Evolutionary conservation across 2,113 vertebrate genomes (phyloP).

Genomic region (Albula glossodonta): DNA sequence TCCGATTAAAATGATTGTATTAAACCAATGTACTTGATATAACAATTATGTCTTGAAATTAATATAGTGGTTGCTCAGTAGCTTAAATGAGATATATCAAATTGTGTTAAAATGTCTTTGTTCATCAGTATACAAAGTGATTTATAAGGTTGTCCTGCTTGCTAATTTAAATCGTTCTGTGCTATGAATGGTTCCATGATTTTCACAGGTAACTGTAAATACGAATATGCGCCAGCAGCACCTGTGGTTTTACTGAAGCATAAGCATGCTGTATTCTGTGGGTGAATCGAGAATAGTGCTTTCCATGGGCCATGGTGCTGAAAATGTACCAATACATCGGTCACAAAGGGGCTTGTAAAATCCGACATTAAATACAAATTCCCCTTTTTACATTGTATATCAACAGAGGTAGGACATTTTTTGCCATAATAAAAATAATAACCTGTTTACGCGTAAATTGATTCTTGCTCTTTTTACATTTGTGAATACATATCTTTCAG

Average conservation of each 20-base stretch:
- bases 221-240: not conserved
- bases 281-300: not conserved
- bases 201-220: not conserved
- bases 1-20: not conserved
- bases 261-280: not conserved
- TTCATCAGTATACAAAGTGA: no score
- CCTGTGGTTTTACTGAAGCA: not conserved
- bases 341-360: not conserved
- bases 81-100: not conserved
- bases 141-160: no score
- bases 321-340: not conserved
- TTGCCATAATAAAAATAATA: no score
- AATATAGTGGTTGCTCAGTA: not conserved
- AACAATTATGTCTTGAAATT: not conserved
- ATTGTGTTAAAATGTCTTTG: not conserved
- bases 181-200: not conserved
- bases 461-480: not conserved
- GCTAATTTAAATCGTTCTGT: not conserved
- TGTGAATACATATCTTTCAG: no score
- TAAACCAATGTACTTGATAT: not conserved
- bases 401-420: no score
- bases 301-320: slow-evolving; percentile 16
- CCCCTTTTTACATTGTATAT: no score
- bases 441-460: no score
- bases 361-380: no score